Evolutionary conservation across 2,888 invertebrate genomes (phyloP).

Genomic region (Phytoseiulus persimilis): DNA sequence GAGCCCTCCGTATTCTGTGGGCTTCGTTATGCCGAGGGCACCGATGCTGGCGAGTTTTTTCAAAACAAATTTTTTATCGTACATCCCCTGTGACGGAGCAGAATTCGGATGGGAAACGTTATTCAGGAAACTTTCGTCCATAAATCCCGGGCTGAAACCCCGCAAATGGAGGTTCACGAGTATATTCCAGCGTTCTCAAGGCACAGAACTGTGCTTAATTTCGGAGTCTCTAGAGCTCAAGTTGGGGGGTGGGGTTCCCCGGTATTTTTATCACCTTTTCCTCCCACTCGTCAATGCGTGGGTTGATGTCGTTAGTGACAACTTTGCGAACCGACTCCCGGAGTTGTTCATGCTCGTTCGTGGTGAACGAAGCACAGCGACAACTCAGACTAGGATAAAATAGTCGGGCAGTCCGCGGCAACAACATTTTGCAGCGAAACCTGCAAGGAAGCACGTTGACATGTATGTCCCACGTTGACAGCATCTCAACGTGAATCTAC

Average conservation of each 20-base stretch:
- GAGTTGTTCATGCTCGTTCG: constrained; percentile 42
- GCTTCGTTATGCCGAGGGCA: constrained; percentile 55
- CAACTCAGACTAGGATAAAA: neutral
- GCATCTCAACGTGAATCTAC: too few species aligned
- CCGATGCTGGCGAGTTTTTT: constrained; percentile 55
- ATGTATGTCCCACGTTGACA: too few species aligned
- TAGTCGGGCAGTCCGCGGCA: neutral
- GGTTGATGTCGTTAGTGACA: constrained; percentile 55
- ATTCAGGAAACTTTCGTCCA: too few species aligned
- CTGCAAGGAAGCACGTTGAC: neutral
- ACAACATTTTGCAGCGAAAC: neutral
- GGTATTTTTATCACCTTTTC: constrained; percentile 46
- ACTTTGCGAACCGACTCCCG: constrained; percentile 42
- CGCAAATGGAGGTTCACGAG: too few species aligned
- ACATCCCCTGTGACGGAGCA: neutral
- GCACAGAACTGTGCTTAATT: neutral
- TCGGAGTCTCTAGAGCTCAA: neutral
- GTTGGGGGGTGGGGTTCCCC: neutral
- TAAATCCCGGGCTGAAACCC: too few species aligned
- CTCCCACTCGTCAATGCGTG: constrained; percentile 56
- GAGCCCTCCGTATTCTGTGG: constrained; percentile 56
- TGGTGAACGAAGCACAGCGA: neutral
- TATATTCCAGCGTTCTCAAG: too few species aligned
- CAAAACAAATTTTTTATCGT: constrained; percentile 49
- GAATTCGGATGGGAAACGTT: too few species aligned